phyloP scores from a whole-genome alignment of 2,888 invertebrate genomes.

The Prenolepis imparis region DNA sequence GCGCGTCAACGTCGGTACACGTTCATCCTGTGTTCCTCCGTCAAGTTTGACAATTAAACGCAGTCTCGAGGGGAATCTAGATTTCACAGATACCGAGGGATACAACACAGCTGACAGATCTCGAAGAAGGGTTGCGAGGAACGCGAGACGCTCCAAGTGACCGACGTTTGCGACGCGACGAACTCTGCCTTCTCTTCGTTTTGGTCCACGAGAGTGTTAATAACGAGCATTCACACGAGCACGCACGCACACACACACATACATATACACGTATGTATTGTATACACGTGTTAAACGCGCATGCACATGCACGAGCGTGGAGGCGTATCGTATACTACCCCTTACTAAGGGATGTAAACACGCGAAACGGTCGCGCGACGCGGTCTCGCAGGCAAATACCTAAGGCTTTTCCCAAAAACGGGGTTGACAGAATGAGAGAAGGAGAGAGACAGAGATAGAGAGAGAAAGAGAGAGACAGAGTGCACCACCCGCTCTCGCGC shows the following conservation, averaged over 20 bases:
- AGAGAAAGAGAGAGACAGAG: slow-evolving; percentile 46
- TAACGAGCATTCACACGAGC: slow-evolving; percentile 18
- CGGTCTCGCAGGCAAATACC: slow-evolving; percentile 36
- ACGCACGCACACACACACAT: neutral
- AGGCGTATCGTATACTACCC: neutral
- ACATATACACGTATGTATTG: neutral
- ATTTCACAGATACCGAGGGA: slow-evolving; percentile 2
- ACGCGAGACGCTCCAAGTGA: neutral
- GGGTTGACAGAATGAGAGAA: slow-evolving; percentile 14
- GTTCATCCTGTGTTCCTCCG: neutral
- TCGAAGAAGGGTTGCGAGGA: neutral
- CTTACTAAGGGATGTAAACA: neutral
- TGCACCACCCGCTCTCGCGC: slow-evolving; percentile 81
- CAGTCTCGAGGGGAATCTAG: slow-evolving; percentile 9
- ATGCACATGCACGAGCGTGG: slow-evolving; percentile 22
- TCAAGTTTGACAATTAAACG: neutral
- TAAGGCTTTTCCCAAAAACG: slow-evolving; percentile 29
- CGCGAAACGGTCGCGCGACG: slow-evolving; percentile 17
- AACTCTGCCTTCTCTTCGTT: too few species aligned
- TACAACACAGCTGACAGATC: neutral
- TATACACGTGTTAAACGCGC: slow-evolving; percentile 24
- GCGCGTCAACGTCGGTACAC: neutral
- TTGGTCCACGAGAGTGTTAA: neutral
- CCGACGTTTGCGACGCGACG: neutral
- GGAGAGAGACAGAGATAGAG: slow-evolving; percentile 31